Evolutionary conservation across 2,888 invertebrate genomes (phyloP).

Genomic region (Caenorhabditis uteleia): DNA sequence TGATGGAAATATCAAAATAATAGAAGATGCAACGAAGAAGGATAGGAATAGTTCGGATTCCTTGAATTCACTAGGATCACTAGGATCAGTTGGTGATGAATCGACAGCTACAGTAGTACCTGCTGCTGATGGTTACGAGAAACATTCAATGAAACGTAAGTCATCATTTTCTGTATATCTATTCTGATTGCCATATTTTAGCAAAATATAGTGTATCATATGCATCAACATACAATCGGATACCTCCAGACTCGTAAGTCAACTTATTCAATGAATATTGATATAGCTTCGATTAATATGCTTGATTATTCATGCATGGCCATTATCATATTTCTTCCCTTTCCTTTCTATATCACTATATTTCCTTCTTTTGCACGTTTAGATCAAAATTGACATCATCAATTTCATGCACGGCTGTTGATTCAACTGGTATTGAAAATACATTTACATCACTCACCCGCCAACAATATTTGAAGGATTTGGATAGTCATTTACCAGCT

Average conservation of each 20-base stretch:
- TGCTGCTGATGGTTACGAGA: conserved; percentile 12
- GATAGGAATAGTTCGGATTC: conserved; percentile 54
- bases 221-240: conserved; percentile 58
- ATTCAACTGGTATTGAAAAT: conserved; percentile 20
- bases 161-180: not conserved
- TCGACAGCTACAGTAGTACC: conserved; percentile 26
- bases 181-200: conserved; percentile 16
- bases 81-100: conserved; percentile 37
- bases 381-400: conserved; percentile 35
- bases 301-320: not conserved
- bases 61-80: conserved; percentile 49
- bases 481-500: conserved; percentile 13
- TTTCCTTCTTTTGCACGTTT: conserved; percentile 14
- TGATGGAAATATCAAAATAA: not conserved
- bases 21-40: conserved; percentile 7
- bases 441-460: conserved; percentile 31
- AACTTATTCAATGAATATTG: not conserved
- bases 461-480: conserved; percentile 22
- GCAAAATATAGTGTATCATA: conserved; percentile 60
- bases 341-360: not conserved
- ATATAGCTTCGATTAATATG: not conserved
- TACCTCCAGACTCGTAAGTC: conserved; percentile 58
- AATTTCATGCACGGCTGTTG: conserved; percentile 32
- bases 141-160: conserved; percentile 17
- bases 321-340: not conserved